These are phyloP conservation scores for Nudaria mundana DNA, from an alignment of 2,888 invertebrate genomes.

Conservation along the genomic window DNA sequence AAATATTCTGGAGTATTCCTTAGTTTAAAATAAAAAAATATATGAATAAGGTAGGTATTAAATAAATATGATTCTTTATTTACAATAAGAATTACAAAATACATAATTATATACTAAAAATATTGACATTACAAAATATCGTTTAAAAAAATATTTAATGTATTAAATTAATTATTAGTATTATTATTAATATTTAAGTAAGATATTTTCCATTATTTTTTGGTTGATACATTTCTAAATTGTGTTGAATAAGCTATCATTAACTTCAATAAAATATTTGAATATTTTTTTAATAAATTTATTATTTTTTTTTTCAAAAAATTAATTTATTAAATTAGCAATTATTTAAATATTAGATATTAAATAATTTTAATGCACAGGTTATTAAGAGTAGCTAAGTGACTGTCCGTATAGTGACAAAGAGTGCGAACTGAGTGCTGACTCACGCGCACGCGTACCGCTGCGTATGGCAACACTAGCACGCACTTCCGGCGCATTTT, in stretches of 20 bases:
- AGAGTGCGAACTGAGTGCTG: slow-evolving; percentile 10
- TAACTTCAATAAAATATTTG: neutral
- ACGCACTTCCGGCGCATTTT: slow-evolving; percentile 58
- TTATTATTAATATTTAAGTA: no score
- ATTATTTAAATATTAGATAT: slow-evolving; percentile 2
- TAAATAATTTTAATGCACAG: slow-evolving; percentile 9
- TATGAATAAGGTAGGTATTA: no score
- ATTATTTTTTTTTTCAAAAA: neutral
- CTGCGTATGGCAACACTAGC: slow-evolving; percentile 67
- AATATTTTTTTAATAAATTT: neutral
- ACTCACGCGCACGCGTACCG: slow-evolving; percentile 51
- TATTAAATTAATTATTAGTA: no score
- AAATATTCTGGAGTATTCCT: neutral
- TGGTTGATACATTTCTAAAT: no score
- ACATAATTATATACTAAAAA: no score
- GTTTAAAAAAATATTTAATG: no score
- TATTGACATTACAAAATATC: no score
- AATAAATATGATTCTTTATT: no score
- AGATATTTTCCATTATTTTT: no score
- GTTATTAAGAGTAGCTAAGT: slow-evolving; percentile 7
- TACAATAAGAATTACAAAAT: no score
- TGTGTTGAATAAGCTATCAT: no score
- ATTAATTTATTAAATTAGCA: neutral
- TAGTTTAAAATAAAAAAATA: no score
- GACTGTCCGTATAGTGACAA: slow-evolving; percentile 5